Evolutionary conservation across 2,113 vertebrate species (phyloP), one percentile per base, ranked within the genome.

Genomic region (Microcebus ravelobensis): DNA sequence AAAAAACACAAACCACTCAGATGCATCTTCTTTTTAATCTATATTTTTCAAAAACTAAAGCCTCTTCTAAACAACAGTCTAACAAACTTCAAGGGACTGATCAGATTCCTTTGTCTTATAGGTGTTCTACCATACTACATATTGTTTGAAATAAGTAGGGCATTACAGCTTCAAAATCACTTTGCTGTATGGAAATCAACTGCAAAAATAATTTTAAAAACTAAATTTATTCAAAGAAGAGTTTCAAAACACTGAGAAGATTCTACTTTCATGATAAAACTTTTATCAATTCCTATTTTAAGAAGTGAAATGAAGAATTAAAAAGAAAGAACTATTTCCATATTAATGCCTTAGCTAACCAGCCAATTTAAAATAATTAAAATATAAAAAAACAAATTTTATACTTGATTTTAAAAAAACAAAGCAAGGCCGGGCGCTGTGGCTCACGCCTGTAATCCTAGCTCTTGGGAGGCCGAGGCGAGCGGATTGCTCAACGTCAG

Each of bases 31-130:
- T 91, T 95, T 61, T 95, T 65, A 67, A 81, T 59, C 42, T 92
- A n/a, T n/a, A n/a, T 57, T 59, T 70, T 94, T 73, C 17, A 11
- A 81, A 73, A 92, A 86, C 50, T 94, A 77, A 90, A 89, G 31
- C 61, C 8, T 89, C 65, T 25, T 84, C 27, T 29, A 70, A 91
- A 34, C 70, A 90, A 79, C 14, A 61, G 31, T 57, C 27, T 71
- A 85, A 91, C 27, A 12, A 71, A 87, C n/a, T 67, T 91, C 48
- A 61, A 67, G 55, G 36, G 42, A 61, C 52, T 52, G 82, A 13
- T 23, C 42, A 42, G n/a, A 79, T 14, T 84, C 50, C 59, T 73
- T 11, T 67, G 82, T 23, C 73, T 23, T 81, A 73, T 12, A 85
- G 23, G 31, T 63, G 36, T 71, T 29, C 73, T 13, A 71, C 5